These are phyloP conservation scores for Drosophila bocqueti DNA, from an alignment of 1,140 invertebrate genomes.

Conservation along the genomic window DNA sequence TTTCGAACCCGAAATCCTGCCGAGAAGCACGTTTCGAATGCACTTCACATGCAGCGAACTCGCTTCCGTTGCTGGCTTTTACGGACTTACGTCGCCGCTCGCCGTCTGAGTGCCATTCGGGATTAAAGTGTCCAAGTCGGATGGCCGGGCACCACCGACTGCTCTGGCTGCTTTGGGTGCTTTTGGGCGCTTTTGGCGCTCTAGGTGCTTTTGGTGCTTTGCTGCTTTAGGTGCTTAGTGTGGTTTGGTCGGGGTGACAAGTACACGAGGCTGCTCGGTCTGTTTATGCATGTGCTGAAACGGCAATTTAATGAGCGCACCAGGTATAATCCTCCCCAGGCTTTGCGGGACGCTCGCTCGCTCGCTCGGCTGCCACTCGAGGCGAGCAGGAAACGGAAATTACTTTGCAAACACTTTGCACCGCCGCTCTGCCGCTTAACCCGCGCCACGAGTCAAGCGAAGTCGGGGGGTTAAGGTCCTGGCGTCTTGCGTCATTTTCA, in stretches of 20 bases:
- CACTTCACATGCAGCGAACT: conserved; percentile 50
- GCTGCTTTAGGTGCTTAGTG: conserved; percentile 25
- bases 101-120: conserved; percentile 43
- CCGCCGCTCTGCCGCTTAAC: conserved; percentile 47
- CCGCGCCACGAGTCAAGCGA: conserved; percentile 61
- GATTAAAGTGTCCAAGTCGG: conserved; percentile 51
- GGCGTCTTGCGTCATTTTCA: conserved; percentile 69
- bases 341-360: conserved; percentile 25
- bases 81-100: conserved; percentile 48
- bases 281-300: conserved; percentile 64
- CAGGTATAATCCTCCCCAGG: conserved; percentile 17
- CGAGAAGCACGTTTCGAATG: conserved; percentile 53
- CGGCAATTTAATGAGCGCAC: conserved; percentile 67
- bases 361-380: conserved; percentile 60
- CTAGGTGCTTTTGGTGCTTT: neutral
- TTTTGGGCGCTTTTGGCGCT: neutral
- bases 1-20: conserved; percentile 37
- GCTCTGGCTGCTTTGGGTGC: neutral
- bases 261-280: conserved; percentile 37
- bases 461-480: conserved; percentile 50
- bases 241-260: conserved; percentile 50
- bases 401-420: conserved; percentile 82
- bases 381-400: conserved; percentile 82
- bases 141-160: conserved; percentile 10
- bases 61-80: conserved; percentile 50